phyloP scores from a whole-genome alignment of 2,113 vertebrate genomes.

The Muscicapa adusta region DNA sequence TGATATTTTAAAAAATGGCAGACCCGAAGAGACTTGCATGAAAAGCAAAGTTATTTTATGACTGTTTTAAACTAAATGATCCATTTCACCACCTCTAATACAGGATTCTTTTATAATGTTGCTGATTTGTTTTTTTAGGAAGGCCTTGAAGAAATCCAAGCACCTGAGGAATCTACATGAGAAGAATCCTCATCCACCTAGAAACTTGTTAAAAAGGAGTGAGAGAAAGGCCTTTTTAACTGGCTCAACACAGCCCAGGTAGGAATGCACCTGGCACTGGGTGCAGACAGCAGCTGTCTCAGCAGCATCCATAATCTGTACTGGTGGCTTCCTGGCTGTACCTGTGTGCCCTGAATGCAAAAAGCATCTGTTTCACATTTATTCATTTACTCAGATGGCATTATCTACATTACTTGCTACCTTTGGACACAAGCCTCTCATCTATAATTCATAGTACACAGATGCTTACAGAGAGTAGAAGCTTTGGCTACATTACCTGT shows the following conservation, averaged over 20 bases:
- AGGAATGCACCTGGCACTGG: constrained; percentile 54
- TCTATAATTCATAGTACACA: constrained; percentile 76
- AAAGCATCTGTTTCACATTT: constrained; percentile 75
- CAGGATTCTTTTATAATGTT: background rate
- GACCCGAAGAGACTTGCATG: background rate
- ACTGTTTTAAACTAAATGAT: background rate
- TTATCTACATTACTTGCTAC: constrained; percentile 64
- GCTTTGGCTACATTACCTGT: constrained; percentile 66
- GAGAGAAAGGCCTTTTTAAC: background rate
- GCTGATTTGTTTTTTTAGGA: background rate
- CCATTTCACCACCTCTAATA: background rate
- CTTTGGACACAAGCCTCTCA: constrained; percentile 71
- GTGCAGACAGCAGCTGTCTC: constrained; percentile 62
- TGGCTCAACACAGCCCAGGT: background rate
- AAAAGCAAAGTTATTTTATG: background rate
- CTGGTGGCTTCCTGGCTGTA: constrained; percentile 66
- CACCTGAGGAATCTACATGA: background rate
- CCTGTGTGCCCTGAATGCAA: constrained; percentile 67
- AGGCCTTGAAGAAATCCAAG: background rate
- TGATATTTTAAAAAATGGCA: background rate
- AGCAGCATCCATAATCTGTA: constrained; percentile 66
- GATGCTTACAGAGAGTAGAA: constrained; percentile 70
- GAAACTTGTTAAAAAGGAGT: background rate
- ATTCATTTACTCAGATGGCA: constrained; percentile 70
- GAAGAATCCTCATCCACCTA: background rate